Base-by-base conservation (phyloP, 2,113 vertebrate species). In the Neomonachus schauinslandi region DNA sequence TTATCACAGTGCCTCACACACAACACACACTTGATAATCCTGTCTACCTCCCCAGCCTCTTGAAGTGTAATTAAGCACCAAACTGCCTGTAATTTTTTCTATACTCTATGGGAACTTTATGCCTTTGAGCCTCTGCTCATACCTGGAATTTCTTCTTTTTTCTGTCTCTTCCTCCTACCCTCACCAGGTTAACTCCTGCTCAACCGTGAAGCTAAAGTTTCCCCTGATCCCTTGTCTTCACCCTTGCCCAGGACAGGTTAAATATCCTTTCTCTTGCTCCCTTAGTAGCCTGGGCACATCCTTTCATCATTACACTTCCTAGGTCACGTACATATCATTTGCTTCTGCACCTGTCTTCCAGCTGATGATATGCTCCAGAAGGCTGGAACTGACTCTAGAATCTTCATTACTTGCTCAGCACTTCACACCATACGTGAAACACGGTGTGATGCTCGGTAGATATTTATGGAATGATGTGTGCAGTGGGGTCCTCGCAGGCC, bases 21-120 rank as follows among this genome's bases (percentile, higher is more conserved):
- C 42, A 81, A 57, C 22, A 59, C 19, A 11, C 53, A 77, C 67
- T 61, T 85, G 85, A 51, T 80, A 46, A 85, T 46, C 71, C 61
- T 59, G 28, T 88, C 57, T 89, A 31, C 46, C 5, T 93, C 69
- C 80, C 63, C 39, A 89, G 86, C 53, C 79, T 95, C 90, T 90
- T 76, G 74, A 94, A 96, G 39, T 97, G 91, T 12, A 59, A 74
- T 86, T 72, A 74, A 91, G 87, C 69, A 42, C 85, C 24, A 13
- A 84, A n/a, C 39, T 96, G 42, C 92, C 96, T 96, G 15, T 51
- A 90, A 95, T 95, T 95, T 85, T 94, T 94, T 76, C 80, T 51
- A 69, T 10, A 72, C 36, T 80, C 59, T 53, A 42, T 79, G 89
- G 65, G 69, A 94, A 61, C 65, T 82, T 84, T 31, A 51, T 31